phyloP scores from a whole-genome alignment of 1,140 invertebrate genomes.

The Helicoverpa zea region DNA sequence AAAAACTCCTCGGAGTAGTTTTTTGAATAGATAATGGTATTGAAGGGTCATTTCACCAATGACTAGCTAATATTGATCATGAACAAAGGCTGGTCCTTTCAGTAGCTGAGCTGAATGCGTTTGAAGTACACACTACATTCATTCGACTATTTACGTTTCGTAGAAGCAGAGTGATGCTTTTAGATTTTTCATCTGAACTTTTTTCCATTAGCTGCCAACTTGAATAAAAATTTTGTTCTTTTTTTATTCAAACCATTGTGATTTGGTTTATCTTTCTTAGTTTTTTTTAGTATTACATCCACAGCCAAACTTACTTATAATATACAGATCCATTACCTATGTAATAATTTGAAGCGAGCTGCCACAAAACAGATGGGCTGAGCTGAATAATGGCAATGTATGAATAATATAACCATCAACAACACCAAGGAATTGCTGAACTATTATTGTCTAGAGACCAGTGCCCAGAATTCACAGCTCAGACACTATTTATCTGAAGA shows the following conservation, averaged over 20 bases:
- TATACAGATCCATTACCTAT: no score
- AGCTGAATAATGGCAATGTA: no score
- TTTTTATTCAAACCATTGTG: background rate
- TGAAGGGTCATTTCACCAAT: background rate
- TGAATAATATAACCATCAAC: no score
- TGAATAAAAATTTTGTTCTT: background rate
- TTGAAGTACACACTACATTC: conserved; percentile 6
- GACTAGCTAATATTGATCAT: conserved; percentile 1
- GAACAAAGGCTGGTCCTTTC: background rate
- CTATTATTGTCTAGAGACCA: no score
- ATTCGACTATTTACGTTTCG: conserved; percentile 13
- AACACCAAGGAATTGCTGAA: no score
- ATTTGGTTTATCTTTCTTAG: no score
- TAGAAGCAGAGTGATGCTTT: background rate
- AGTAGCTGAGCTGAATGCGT: background rate
- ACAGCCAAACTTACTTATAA: no score
- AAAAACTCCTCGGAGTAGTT: background rate
- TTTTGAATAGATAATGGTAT: background rate
- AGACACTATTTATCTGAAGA: no score
- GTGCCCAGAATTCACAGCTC: no score
- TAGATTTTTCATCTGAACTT: background rate
- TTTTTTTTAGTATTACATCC: no score
- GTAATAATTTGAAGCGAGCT: no score
- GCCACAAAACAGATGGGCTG: no score
- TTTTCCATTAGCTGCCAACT: background rate